Conservation (phyloP, 2,113 vertebrate species). For the Fukomys damarensis region DNA sequence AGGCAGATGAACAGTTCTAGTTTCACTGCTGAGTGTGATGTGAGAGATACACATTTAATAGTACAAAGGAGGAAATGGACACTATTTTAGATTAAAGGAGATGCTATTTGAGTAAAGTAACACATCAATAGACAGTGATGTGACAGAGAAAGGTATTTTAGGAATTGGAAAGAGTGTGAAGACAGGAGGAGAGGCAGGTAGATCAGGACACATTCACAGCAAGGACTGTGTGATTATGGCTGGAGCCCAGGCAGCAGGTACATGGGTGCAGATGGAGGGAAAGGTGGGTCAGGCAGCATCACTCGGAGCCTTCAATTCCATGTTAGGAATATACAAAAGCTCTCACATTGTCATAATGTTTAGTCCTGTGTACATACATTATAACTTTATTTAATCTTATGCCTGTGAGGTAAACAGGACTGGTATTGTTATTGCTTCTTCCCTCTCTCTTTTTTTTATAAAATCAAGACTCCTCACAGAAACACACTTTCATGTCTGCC, state of each 20-base stretch:
- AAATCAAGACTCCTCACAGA: neutral
- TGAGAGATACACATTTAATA: neutral
- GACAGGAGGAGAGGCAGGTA: neutral
- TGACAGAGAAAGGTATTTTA: neutral
- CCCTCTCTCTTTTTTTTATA: neutral
- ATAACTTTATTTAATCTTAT: neutral
- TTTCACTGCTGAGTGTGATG: neutral
- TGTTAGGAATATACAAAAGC: neutral
- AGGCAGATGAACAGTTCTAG: neutral
- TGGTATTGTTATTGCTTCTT: neutral
- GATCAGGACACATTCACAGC: neutral
- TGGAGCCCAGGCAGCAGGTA: neutral
- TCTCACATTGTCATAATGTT: neutral
- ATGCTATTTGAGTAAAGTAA: neutral
- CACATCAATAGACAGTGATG: neutral
- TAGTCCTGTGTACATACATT: neutral
- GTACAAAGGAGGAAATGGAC: neutral
- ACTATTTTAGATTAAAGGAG: neutral
- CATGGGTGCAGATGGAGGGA: rapidly evolving
- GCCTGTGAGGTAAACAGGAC: neutral
- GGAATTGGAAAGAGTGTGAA: neutral
- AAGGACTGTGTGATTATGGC: neutral
- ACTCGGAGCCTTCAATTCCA: neutral
- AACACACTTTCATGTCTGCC: neutral
- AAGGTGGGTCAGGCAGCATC: neutral